Base-by-base conservation (phyloP, 2,888 invertebrate species). In the Vesta saturnalis region DNA sequence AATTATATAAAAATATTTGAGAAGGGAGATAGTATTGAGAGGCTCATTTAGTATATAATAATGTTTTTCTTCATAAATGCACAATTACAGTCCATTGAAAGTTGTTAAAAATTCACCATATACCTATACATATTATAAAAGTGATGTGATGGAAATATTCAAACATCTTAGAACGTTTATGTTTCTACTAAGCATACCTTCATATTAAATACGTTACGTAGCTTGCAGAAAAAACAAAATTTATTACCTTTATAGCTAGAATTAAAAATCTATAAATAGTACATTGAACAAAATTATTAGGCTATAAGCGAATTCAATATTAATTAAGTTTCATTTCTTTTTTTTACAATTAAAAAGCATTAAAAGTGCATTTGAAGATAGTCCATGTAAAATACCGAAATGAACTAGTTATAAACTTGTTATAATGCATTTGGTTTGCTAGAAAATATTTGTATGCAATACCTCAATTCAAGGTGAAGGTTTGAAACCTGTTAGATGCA, bases 401-500 rank as follows among this genome's bases (percentile, higher is more conserved):
- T 10, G 8, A 52, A 52, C 19, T 21, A 15, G 21, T n/a, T 19
- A 19, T 12, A 12, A 52, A n/a, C 6, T 52, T 52, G n/a, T 16
- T 12, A 15, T 19, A 52, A 21, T 18, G 5, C 15, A 16, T 15
- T 15, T 47, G 47, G 47, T 15, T 14, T 15, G 10, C 43, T 43
- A 18, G 10, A 43, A 12, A 43, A 43, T 43, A 21, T 19, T 52
- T 52, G 18, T 18, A 21, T 21, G 52, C 52, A 21, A 52, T 18
- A 19, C n/a, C 52, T 19, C n/a, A 52, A 52, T 52, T 52, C 52
- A 52, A 52, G 52, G 52, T 19, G 52, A 21, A 52, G 21, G 19
- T 19, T 8, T n/a, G 12, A 19, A 52, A 52, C 52, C 19, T 19
- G 52, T 52, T 52, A 52, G 52, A 52, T 19, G 52, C 52, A 52